Evolutionary conservation across 2,113 vertebrate genomes (phyloP).

Genomic region (Gobiocypris rarus): DNA sequence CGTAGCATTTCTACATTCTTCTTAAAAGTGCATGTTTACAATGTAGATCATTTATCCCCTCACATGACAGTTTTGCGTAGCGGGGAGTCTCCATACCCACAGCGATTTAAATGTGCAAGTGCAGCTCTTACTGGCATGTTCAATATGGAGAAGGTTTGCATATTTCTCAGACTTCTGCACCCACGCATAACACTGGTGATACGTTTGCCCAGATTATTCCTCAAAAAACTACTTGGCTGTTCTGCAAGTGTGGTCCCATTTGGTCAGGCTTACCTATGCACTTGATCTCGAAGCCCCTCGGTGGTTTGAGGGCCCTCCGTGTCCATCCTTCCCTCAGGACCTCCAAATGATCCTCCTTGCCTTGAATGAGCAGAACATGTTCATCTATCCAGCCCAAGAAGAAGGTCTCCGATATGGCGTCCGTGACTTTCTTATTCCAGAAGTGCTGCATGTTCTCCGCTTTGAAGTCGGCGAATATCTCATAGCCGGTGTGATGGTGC

Average conservation of each 20-base stretch:
- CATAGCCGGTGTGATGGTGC: constrained; percentile 84
- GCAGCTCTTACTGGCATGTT: neutral
- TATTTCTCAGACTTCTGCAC: neutral
- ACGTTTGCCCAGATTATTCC: neutral
- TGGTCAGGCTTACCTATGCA: constrained; percentile 81
- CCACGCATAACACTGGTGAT: neutral
- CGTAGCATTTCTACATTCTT: neutral
- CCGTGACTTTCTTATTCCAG: constrained; percentile 89
- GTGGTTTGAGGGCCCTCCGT: constrained; percentile 85
- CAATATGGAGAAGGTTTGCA: neutral
- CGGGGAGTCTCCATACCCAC: neutral
- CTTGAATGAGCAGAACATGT: constrained; percentile 90
- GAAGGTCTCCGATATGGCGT: constrained; percentile 88
- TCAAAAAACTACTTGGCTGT: neutral
- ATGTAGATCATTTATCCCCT: neutral
- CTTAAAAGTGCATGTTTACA: neutral
- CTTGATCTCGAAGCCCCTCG: constrained; percentile 87
- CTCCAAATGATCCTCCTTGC: constrained; percentile 89
- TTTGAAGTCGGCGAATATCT: constrained; percentile 94
- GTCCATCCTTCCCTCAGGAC: constrained; percentile 90
- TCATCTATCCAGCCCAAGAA: constrained; percentile 96
- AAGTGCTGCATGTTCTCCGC: constrained; percentile 93
- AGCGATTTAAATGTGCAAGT: neutral
- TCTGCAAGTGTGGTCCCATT: neutral
- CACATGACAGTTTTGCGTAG: neutral